These are phyloP conservation scores for Heliconius aoede DNA, from an alignment of 2,888 invertebrate genomes.

Conservation along the genomic window DNA sequence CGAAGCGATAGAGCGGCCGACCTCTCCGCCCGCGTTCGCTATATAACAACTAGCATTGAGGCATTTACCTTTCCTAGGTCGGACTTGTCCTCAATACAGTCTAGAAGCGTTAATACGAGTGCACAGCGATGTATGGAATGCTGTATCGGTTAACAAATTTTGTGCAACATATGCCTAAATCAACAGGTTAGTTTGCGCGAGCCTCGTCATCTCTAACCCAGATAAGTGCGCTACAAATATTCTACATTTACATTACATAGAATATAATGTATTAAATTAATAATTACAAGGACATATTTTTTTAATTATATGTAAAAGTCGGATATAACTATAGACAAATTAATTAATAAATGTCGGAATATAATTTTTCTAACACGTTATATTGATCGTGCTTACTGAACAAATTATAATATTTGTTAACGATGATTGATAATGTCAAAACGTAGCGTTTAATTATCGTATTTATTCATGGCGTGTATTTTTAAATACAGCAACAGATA, in stretches of 20 bases:
- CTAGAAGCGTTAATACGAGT: constrained; percentile 78
- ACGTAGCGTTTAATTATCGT: constrained; percentile 39
- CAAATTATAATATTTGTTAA: constrained; percentile 45
- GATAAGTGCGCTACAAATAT: constrained; percentile 50
- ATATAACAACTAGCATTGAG: constrained; percentile 71
- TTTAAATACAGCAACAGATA: constrained; percentile 26
- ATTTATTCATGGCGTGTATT: constrained; percentile 39
- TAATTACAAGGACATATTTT: neutral
- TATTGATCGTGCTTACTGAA: constrained; percentile 27
- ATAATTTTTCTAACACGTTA: constrained; percentile 37
- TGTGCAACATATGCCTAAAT: constrained; percentile 71
- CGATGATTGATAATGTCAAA: constrained; percentile 47
- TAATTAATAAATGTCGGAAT: constrained; percentile 31
- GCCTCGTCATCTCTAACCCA: constrained; percentile 56
- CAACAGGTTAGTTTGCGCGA: constrained; percentile 49
- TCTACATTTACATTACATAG: constrained; percentile 40
- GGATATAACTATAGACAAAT: constrained; percentile 28
- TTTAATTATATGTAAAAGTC: constrained; percentile 22
- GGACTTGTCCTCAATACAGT: constrained; percentile 78
- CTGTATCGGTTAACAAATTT: constrained; percentile 71
- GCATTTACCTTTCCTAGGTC: constrained; percentile 82
- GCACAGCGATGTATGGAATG: constrained; percentile 76
- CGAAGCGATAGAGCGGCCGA: constrained; percentile 75
- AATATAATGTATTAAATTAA: constrained; percentile 1
- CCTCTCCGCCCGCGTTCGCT: constrained; percentile 69